These are phyloP conservation scores for Acrocephalus kingi DNA, from an alignment of 2,113 vertebrate species.

Conservation along the genomic window DNA sequence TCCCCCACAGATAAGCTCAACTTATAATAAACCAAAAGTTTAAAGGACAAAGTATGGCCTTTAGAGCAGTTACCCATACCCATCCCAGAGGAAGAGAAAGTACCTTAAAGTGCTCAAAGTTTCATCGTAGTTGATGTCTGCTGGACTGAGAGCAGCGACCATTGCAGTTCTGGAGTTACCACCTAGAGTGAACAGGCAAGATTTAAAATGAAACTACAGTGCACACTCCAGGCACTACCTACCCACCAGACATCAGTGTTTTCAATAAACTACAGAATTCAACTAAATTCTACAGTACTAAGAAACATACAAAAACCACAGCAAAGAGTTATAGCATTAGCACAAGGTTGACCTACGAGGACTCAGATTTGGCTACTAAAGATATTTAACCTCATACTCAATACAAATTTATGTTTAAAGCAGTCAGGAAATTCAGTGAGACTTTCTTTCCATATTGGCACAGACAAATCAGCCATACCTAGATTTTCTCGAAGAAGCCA, in stretches of 20 bases:
- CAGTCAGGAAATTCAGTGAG: background rate
- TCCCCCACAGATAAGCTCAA: background rate
- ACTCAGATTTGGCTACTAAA: background rate
- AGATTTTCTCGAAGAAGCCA: constrained; percentile 99
- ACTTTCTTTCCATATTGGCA: background rate
- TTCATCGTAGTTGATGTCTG: constrained; percentile 99
- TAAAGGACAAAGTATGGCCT: background rate
- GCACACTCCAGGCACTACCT: background rate
- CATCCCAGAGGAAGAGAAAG: background rate
- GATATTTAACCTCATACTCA: background rate
- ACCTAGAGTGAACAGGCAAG: constrained; percentile 47
- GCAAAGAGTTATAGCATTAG: background rate
- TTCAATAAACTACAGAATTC: background rate
- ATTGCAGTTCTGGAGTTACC: constrained; percentile 98
- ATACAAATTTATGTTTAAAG: background rate
- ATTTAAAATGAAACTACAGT: background rate
- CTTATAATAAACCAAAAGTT: background rate
- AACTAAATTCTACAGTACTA: background rate
- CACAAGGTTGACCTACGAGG: background rate
- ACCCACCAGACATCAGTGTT: background rate
- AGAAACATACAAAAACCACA: background rate
- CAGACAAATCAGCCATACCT: constrained; percentile 75
- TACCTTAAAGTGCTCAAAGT: constrained; percentile 99
- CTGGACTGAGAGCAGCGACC: constrained; percentile 98
- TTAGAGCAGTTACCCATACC: background rate